A percentile compares a stretch with the other conserved stretches of the same genome.
Evolutionary conservation across 1,140 invertebrate species (phyloP).

Genomic region (Hylaeus volcanicus): DNA sequence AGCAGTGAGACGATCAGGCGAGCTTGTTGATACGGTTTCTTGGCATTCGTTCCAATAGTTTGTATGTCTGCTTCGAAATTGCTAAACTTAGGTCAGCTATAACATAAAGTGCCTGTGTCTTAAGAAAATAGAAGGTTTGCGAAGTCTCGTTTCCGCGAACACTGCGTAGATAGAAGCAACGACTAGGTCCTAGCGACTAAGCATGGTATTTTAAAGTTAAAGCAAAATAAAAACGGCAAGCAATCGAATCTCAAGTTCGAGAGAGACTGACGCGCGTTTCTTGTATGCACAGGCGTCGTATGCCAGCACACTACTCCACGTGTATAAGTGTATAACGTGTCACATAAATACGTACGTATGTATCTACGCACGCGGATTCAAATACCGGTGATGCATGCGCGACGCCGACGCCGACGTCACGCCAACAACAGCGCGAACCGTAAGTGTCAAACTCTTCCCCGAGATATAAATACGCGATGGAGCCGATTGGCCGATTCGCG

Average conservation of each 20-base stretch:
- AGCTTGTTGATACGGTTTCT: slow-evolving; percentile 9
- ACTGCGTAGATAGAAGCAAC: too few relatives aligned
- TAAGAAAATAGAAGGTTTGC: too few relatives aligned
- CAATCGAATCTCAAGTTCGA: not conserved
- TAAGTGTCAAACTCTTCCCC: not conserved
- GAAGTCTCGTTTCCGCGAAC: too few relatives aligned
- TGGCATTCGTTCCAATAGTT: not conserved
- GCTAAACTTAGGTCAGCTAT: not conserved
- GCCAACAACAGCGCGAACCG: not conserved
- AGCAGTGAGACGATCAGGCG: not conserved
- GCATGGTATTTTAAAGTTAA: too few relatives aligned
- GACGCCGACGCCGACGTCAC: not conserved
- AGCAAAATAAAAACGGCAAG: not conserved
- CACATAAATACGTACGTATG: slow-evolving; percentile 14
- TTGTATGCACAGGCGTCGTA: not conserved
- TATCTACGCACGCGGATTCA: not conserved
- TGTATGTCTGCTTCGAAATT: not conserved
- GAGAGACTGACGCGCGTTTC: not conserved
- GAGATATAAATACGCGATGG: not conserved
- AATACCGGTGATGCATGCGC: slow-evolving; percentile 14
- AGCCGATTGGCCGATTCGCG: too few relatives aligned
- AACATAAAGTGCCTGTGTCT: too few relatives aligned
- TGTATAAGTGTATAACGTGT: not conserved
- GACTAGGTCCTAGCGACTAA: too few relatives aligned
- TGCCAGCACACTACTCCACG: not conserved